Base-by-base conservation (phyloP, 37 sponge, comb jelly and placozoan genomes). In the Cladorhizidae sp. region DNA sequence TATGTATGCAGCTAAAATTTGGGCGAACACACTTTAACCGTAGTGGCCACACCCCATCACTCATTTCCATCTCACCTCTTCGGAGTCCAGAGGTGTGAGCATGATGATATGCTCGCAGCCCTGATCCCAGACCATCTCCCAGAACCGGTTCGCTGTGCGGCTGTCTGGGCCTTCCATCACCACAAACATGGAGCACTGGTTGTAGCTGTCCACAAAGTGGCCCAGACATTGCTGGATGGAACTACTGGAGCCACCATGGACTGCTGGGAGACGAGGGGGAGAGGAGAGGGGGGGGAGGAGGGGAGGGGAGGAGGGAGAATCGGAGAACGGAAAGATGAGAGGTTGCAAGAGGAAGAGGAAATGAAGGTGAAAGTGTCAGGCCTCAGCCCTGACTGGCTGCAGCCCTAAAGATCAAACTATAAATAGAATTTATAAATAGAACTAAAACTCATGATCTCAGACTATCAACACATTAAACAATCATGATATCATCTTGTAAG, bases 111-210 rank as follows among this genome's bases (percentile, higher is more conserved):
- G 72, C 54, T 64, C 29, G 51, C 72, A 77, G 72, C 54, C 78
- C 51, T 78, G 56, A 38, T 85, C 79, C 78, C 72, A 71, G 39
- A 85, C 72, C 78, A 85, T 72, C 79, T 85, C 78, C 85, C 85
- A 85, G 72, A 77, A 85, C 59, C 63, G 55, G 79, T 35, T 64
- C 0, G 52, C 63, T 15, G 68, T 72, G 18, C 40, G 31, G 63
- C 70, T 72, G 7, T 31, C 23, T 3, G 85, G 85, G 11, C 85
- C 85, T 39, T 85, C 85, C 9, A 49, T 55, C 63, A 85, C 72
- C 15, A 85, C 39, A n/a, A 78, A 72, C 63, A 45, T 70, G 11
- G 40, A 35, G 2, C 50, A 11, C 29, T 70, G n/a, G 25, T 56
- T 40, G 72, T 85, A 85, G 64, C 70, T 38, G 39, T 85, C 79